Evolutionary conservation across 2,888 invertebrate species (phyloP), one percentile per base, ranked within the genome.

Genomic region (Andrena hattorfiana): DNA sequence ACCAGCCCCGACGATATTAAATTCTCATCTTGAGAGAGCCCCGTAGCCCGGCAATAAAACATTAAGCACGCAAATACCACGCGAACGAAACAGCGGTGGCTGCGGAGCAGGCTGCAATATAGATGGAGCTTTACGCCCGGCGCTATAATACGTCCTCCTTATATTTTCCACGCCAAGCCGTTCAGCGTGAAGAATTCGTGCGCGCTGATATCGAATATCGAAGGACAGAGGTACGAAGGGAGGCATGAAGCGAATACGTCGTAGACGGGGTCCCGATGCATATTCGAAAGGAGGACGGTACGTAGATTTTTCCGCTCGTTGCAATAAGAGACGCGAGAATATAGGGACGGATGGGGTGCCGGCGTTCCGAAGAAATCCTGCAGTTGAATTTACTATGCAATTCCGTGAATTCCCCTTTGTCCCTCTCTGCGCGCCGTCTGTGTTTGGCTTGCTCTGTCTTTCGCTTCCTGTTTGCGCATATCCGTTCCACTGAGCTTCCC

Each of bases 361-460:
- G 20, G 13, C 28, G 51, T 51, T 42, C 48, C 32, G 28, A 54
- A 62, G 69, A 35, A 32, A 30, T 26, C 6, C 49, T 48, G 32
- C 60, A 20, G 42, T 60, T 35, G 73, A 69, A 79, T 81, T 69
- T 69, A 79, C 68, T 79, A 62, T 80, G 69, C 80, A 70, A 69
- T 80, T 32, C 68, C 56, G 54, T 28, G 59, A 2, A 48, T 26
- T 26, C 16, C 28, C 48, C 60, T 20, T 48, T 7, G 42, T 30
- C 56, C 66, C n/a, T 30, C 7, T 20, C 23, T n/a, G 23, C 28
- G 42, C 51, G 35, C 54, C 56, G 56, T 28, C 48, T n/a, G 3
- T 42, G 26, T 66, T 74, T 63, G 59, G 20, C 63, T n/a, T 42
- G 6, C 71, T 32, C 30, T 42, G 32, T 35, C 63, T 69, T 75